Evolutionary conservation across 1,140 invertebrate species (phyloP), one percentile per base, ranked within the genome.

Genomic region (Nylanderia fulva): DNA sequence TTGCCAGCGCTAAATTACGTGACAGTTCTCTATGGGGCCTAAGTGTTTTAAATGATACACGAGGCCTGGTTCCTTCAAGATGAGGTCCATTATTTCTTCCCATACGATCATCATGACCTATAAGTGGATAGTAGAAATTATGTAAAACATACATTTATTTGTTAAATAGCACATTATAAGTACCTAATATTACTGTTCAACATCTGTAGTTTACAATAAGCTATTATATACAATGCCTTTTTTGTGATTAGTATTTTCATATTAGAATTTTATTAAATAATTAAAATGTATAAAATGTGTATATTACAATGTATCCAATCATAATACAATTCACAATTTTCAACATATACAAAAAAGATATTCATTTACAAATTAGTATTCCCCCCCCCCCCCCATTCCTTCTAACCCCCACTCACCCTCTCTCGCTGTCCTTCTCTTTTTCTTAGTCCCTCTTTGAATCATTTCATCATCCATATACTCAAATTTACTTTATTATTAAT

Each of bases 11-110:
- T 8, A 84, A n/a, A 8, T 42, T 84, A 21, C 52, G 71, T 2
- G 58, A 2, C 21, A 66, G 24, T 36, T 85, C 60, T 1, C 61
- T 72, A 0, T 72, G 58, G 33, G 63, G 79, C 1, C 61, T 13
- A 60, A 89, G 88, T 1, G 88, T 89, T 58, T 92, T 93, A 11
- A 93, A 93, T 0, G 92, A 92, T 4, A 93, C 92, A 21, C 91
- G 80, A 0, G 89, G 92, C 60, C 90, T 92, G 13, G 54, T 56
- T 27, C 33, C 24, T 1, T 60, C 21, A 45, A 54, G 8, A 69
- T 75, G 79, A 3, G 72, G 42, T 60, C 56, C 66, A 42, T 90
- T 61, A 4, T 52, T 39, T 58, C 88, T 86, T n/a, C 58, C 18
- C n/a, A 64, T 69, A 39, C 91, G 88, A 85, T 93, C 90, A 63